Evolutionary conservation across 2,888 invertebrate genomes (phyloP).

Genomic region (Apotomis turbidana): DNA sequence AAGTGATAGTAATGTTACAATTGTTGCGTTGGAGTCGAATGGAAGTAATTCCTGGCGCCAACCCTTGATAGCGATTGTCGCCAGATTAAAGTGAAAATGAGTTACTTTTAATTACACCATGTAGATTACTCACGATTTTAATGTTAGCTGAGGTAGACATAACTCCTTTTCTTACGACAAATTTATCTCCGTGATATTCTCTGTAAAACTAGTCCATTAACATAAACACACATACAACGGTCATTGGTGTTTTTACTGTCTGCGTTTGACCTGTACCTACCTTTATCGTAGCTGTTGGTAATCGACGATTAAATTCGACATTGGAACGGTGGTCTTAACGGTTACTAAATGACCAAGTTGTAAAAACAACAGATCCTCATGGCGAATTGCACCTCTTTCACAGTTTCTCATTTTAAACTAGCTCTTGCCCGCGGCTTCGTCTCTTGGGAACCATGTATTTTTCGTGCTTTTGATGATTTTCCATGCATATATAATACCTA

Average conservation of each 20-base stretch:
- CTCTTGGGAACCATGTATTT: too few relatives aligned
- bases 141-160: background rate
- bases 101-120: conserved; percentile 20
- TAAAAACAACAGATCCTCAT: too few relatives aligned
- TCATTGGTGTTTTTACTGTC: background rate
- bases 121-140: conserved; percentile 16
- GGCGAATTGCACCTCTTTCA: too few relatives aligned
- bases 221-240: background rate
- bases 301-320: background rate
- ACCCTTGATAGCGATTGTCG: conserved; percentile 19
- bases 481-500: too few relatives aligned
- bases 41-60: conserved; percentile 25
- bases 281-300: background rate
- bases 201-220: background rate
- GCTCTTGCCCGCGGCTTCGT: too few relatives aligned
- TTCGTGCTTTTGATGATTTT: too few relatives aligned
- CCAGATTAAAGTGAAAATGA: conserved; percentile 24
- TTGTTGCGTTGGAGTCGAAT: conserved; percentile 27
- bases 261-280: background rate
- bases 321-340: background rate
- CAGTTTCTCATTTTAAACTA: too few relatives aligned
- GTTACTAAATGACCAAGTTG: too few relatives aligned
- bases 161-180: background rate
- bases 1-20: conserved; percentile 44
- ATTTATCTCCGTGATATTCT: background rate